phyloP scores from a whole-genome alignment of 2,797 vertebrate species.

The Cirrhinus molitorella region DNA sequence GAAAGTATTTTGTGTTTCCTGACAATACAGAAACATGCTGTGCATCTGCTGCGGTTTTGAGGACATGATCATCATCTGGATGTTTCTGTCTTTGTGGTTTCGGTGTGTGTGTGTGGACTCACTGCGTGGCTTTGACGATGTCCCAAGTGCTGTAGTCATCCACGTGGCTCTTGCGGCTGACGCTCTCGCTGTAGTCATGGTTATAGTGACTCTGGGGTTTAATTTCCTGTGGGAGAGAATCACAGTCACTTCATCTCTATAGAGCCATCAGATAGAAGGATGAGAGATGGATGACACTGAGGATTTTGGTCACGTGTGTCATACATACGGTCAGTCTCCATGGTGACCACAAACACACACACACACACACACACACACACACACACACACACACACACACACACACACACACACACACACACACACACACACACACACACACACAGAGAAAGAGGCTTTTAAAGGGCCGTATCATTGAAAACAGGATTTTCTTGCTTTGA shows the following conservation, averaged over 20 bases:
- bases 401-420: not conserved
- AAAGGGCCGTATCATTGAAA: not conserved
- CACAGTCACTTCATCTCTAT: not conserved
- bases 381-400: not conserved
- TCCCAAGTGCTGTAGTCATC: constrained; percentile 99
- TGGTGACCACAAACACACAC: not conserved
- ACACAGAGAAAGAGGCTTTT: not conserved
- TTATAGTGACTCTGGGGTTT: constrained; percentile 96
- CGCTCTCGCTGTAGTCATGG: constrained; percentile 93
- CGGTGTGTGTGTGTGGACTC: constrained; percentile 70
- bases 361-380: not conserved
- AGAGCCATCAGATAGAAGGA: not conserved
- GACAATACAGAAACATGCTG: not conserved
- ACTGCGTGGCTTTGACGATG: constrained; percentile 99
- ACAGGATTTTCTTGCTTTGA: not conserved
- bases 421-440: not conserved
- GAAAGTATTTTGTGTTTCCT: too few relatives aligned
- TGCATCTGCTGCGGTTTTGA: not conserved
- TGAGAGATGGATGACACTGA: constrained; percentile 2
- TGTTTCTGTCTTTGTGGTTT: not conserved
- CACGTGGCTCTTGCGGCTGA: constrained; percentile 93
- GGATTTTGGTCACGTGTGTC: not conserved
- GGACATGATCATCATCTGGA: not conserved
- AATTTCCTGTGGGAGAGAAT: constrained; percentile 83
- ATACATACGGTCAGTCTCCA: not conserved